Conservation (phyloP, 64 coral and sea anemone genomes). For the Montipora efflorescens region DNA sequence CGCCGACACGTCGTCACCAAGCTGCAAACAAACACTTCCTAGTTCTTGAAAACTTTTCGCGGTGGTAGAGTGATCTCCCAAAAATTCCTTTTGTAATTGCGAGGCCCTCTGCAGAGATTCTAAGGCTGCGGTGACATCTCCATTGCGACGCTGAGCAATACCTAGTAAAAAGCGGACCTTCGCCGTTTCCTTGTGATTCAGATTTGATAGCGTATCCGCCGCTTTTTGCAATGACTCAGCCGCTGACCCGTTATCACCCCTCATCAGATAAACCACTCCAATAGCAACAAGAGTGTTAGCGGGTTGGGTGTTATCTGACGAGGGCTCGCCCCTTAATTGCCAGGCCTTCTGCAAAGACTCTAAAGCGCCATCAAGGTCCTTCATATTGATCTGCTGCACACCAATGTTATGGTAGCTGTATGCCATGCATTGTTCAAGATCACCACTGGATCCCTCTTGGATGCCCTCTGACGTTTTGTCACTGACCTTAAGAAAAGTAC, state of each 20-base stretch:
- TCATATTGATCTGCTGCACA: background rate
- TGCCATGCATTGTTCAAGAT: background rate
- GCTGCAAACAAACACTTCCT: background rate
- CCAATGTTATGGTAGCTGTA: slow-evolving; percentile 1
- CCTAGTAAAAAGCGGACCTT: background rate
- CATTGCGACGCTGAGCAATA: background rate
- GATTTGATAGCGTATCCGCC: background rate
- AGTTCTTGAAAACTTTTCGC: background rate
- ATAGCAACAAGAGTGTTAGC: background rate
- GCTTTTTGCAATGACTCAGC: background rate
- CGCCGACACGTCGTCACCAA: background rate
- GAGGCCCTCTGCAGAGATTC: background rate
- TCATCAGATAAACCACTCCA: background rate
- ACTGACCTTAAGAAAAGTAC: background rate
- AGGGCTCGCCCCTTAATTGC: background rate
- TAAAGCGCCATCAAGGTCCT: background rate
- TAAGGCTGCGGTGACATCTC: background rate
- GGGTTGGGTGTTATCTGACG: background rate
- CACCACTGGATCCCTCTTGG: background rate
- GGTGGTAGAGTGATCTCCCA: background rate
- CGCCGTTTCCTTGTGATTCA: background rate
- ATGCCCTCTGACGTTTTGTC: background rate
- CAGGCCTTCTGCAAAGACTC: background rate
- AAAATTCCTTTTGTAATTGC: background rate
- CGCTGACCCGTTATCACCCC: background rate